Conservation (phyloP, 1,140 invertebrate species). For the Trypoxylus dichotomus region DNA sequence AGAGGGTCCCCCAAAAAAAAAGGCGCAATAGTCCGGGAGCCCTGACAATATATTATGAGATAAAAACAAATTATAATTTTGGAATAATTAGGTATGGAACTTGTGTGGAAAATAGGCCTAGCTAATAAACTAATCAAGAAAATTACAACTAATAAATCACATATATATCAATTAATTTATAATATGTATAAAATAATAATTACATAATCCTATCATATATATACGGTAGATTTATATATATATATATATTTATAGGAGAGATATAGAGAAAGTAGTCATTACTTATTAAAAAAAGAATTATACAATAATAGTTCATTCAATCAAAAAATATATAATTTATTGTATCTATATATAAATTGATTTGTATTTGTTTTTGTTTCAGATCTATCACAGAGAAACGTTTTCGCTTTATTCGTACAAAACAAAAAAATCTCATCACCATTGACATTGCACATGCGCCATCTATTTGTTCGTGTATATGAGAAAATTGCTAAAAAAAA, state of each 20-base stretch:
- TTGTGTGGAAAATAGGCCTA: not conserved
- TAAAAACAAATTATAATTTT: not conserved
- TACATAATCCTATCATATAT: constrained; percentile 3
- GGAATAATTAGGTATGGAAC: not conserved
- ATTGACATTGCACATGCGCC: not conserved
- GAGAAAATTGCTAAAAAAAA: constrained; percentile 11
- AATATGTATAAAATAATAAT: not conserved
- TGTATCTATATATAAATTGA: constrained; percentile 4
- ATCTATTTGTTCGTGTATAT: not conserved
- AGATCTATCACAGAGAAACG: constrained; percentile 49
- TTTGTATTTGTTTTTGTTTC: constrained; percentile 26
- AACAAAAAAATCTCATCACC: not conserved
- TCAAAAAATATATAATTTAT: constrained; percentile 4
- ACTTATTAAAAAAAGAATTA: not conserved
- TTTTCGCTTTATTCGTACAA: constrained; percentile 5
- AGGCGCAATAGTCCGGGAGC: not conserved
- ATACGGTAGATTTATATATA: not conserved
- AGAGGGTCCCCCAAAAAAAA: not conserved
- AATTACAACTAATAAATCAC: not conserved
- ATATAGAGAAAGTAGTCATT: not conserved
- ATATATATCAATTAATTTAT: constrained; percentile 5
- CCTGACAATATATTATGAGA: not conserved
- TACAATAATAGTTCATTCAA: constrained; percentile 15
- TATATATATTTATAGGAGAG: not conserved
- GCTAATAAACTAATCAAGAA: not conserved